Conservation (phyloP, 2,113 vertebrate species). For the Neofelis nebulosa region DNA sequence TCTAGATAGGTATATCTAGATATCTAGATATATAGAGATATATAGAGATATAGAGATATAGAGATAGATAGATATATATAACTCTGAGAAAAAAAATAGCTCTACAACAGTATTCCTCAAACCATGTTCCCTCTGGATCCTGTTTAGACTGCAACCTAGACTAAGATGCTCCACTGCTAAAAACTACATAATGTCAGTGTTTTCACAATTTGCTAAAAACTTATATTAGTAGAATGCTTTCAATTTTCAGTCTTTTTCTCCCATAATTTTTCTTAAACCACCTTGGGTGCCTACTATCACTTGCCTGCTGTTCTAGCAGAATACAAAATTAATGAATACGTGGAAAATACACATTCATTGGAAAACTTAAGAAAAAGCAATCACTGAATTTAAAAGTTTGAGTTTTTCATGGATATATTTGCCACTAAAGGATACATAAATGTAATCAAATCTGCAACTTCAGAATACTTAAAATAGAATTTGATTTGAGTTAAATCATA, state of each 20-base stretch:
- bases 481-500: constrained; percentile 29
- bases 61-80: neutral
- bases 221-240: neutral
- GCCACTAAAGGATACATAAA: neutral
- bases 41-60: too few species aligned
- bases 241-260: neutral
- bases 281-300: neutral
- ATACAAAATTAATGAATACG: constrained; percentile 22
- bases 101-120: constrained; percentile 29
- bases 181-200: neutral
- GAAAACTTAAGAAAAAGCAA: constrained; percentile 9
- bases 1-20: too few species aligned
- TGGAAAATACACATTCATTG: neutral
- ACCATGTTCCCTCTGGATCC: neutral
- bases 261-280: neutral
- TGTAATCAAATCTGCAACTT: constrained; percentile 13
- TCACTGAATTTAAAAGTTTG: neutral
- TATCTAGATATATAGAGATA: too few species aligned
- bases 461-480: constrained; percentile 6
- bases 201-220: constrained; percentile 6
- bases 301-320: neutral
- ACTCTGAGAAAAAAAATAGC: constrained; percentile 25
- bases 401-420: neutral
- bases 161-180: neutral
- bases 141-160: neutral